A percentile compares a stretch with the other conserved stretches of the same genome.
phyloP scores from a whole-genome alignment of 2,888 invertebrate species.

The Cataglyphis altisquamis region DNA sequence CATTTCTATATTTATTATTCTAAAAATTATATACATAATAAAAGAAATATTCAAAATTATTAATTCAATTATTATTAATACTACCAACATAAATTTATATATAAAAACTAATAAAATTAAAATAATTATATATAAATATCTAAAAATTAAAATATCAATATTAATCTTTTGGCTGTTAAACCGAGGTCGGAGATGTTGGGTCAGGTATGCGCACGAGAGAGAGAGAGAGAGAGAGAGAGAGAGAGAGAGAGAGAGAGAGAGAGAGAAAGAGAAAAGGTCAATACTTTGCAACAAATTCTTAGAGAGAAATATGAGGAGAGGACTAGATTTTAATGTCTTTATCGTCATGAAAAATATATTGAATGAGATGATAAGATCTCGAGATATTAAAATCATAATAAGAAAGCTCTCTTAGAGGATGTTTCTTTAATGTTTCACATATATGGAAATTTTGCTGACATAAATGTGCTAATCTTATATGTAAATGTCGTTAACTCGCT shows the following conservation, averaged over 20 bases:
- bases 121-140: slow-evolving; percentile 86
- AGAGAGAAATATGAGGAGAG: background rate
- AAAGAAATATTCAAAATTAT: no score
- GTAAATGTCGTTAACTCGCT: background rate
- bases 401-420: background rate
- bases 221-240: no score
- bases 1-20: background rate
- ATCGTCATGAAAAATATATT: background rate
- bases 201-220: background rate
- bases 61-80: no score
- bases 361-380: background rate
- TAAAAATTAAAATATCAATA: slow-evolving; percentile 84
- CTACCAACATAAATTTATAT: background rate
- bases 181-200: slow-evolving; percentile 19
- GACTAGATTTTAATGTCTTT: background rate
- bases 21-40: background rate
- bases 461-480: slow-evolving; percentile 42
- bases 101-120: slow-evolving; percentile 86
- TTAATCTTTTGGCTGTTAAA: background rate
- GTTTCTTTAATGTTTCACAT: background rate
- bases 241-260: no score
- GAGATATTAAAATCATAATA: background rate
- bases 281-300: slow-evolving; percentile 7
- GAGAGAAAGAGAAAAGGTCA: background rate
- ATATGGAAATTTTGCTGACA: background rate